These are phyloP conservation scores for Drosophila monieri DNA, from an alignment of 2,888 invertebrate genomes.

Conservation along the genomic window DNA sequence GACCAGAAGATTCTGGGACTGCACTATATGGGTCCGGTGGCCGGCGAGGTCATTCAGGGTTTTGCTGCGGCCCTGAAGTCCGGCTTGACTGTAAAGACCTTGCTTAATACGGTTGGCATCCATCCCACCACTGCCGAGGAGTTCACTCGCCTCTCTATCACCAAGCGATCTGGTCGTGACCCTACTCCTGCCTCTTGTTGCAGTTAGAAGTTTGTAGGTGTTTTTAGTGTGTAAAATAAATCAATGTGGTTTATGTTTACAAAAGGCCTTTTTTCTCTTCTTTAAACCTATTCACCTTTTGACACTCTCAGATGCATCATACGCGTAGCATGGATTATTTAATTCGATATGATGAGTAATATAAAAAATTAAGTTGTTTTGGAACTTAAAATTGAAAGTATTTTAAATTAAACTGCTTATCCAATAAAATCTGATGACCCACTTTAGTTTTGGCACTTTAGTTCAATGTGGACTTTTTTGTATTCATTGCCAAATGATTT, in stretches of 20 bases:
- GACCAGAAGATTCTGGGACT: slow-evolving; percentile 93
- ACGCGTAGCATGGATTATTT: too few relatives aligned
- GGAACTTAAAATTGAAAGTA: too few relatives aligned
- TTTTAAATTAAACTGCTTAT: not conserved
- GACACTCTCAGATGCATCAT: too few relatives aligned
- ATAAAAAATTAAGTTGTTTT: too few relatives aligned
- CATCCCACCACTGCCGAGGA: slow-evolving; percentile 96
- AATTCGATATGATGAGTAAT: too few relatives aligned
- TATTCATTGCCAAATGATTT: slow-evolving; percentile 82
- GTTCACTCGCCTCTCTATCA: slow-evolving; percentile 94
- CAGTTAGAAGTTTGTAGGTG: slow-evolving; percentile 87
- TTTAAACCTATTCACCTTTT: too few relatives aligned
- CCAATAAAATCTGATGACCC: not conserved
- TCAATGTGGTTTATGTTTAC: not conserved
- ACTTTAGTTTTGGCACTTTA: not conserved
- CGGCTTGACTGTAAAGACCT: slow-evolving; percentile 90
- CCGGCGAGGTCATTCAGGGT: slow-evolving; percentile 97
- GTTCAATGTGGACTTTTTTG: not conserved
- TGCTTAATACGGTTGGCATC: slow-evolving; percentile 93
- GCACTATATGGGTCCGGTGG: slow-evolving; percentile 95
- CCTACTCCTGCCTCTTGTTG: slow-evolving; percentile 96
- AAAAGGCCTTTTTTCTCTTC: not conserved
- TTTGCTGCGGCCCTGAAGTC: slow-evolving; percentile 94
- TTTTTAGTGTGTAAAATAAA: not conserved
- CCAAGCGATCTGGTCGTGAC: slow-evolving; percentile 95